These are phyloP conservation scores for Euura saliciscinereae DNA, from an alignment of 1,140 invertebrate genomes.

Conservation along the genomic window DNA sequence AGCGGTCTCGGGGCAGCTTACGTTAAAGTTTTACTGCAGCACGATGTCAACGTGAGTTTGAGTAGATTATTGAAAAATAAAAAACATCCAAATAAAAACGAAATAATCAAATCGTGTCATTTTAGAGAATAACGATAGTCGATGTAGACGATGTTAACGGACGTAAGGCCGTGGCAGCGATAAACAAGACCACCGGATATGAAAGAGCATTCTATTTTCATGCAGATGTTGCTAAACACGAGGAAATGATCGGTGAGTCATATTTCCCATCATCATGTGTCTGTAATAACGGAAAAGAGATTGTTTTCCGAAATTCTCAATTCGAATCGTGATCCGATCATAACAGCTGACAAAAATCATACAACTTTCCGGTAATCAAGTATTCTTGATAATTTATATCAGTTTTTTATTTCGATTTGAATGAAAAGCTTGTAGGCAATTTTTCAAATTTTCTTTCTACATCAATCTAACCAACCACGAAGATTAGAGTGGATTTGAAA, in stretches of 20 bases:
- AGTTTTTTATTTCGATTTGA: too few relatives aligned
- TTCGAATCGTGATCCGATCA: too few relatives aligned
- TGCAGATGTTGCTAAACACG: conserved; percentile 39
- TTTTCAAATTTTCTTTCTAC: too few relatives aligned
- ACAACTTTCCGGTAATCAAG: too few relatives aligned
- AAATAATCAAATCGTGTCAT: conserved; percentile 15
- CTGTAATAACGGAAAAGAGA: too few relatives aligned
- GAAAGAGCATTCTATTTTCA: conserved; percentile 43
- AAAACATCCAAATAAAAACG: neutral
- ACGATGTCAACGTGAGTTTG: conserved; percentile 52
- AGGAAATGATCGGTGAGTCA: conserved; percentile 37
- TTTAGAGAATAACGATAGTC: conserved; percentile 44
- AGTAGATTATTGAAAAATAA: neutral
- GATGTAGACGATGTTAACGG: conserved; percentile 39
- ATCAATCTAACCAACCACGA: too few relatives aligned
- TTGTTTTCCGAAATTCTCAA: too few relatives aligned
- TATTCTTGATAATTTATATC: too few relatives aligned
- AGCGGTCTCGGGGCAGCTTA: conserved; percentile 58
- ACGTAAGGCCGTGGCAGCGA: conserved; percentile 24
- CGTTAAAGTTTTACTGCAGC: conserved; percentile 52
- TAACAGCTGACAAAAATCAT: too few relatives aligned
- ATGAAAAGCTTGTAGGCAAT: too few relatives aligned
- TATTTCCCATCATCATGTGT: neutral
- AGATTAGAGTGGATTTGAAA: too few relatives aligned
- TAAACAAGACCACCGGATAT: conserved; percentile 40